These are phyloP conservation scores for Mellilla xanthometata DNA, from an alignment of 2,888 invertebrate species.

Conservation along the genomic window DNA sequence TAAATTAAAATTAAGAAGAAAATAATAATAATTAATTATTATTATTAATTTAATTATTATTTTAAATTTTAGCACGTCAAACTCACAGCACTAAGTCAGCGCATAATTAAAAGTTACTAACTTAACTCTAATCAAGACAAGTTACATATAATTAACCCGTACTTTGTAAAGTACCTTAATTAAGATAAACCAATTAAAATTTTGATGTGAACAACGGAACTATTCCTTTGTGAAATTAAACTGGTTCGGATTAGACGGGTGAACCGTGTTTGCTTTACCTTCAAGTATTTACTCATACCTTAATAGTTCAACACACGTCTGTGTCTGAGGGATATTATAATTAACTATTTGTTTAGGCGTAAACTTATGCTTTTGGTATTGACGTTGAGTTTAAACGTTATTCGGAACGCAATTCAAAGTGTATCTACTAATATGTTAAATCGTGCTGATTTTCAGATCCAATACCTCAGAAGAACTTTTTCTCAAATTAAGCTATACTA, in stretches of 20 bases:
- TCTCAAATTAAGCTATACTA: too few relatives aligned
- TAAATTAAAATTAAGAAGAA: too few relatives aligned
- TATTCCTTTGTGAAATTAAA: slow-evolving; percentile 30
- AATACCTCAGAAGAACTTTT: too few relatives aligned
- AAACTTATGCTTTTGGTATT: too few relatives aligned
- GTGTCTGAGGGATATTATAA: slow-evolving; percentile 11
- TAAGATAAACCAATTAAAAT: slow-evolving; percentile 31
- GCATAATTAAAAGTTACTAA: slow-evolving; percentile 18
- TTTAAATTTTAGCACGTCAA: too few relatives aligned
- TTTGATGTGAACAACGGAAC: slow-evolving; percentile 26
- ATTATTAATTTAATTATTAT: too few relatives aligned
- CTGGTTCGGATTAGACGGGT: slow-evolving; percentile 26
- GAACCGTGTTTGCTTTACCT: slow-evolving; percentile 19
- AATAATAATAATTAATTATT: too few relatives aligned
- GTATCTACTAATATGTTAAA: too few relatives aligned
- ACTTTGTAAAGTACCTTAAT: slow-evolving; percentile 26
- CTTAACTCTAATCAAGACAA: slow-evolving; percentile 6
- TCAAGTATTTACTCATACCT: slow-evolving; percentile 16
- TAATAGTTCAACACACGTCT: slow-evolving; percentile 17
- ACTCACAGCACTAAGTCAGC: not conserved
- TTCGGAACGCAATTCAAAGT: too few relatives aligned
- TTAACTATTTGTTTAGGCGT: too few relatives aligned
- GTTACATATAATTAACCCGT: slow-evolving; percentile 6
- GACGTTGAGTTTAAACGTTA: too few relatives aligned
- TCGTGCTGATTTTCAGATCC: too few relatives aligned